Evolutionary conservation across 2,888 invertebrate genomes (phyloP), one percentile per base, ranked within the genome.

Genomic region (Limnephilus auricula): DNA sequence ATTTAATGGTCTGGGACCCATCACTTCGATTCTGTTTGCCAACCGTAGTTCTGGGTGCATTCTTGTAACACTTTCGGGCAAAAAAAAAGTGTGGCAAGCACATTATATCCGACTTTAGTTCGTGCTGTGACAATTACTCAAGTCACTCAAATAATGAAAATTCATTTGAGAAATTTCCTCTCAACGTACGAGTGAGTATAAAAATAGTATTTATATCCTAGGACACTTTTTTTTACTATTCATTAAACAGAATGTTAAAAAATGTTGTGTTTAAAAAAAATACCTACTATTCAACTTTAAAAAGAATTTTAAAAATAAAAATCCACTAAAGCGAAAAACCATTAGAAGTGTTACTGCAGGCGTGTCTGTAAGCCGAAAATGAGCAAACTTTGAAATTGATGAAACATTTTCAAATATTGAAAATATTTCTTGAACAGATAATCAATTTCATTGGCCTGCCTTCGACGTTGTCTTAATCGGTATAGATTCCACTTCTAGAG

Each of bases 181-280:
- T 65, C 65, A 65, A 65, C 65, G 1, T 25, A 25, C 25, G 34
- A 82, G 34, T 82, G 82, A 82, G 85, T 85, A 85, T 85, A 85
- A 85, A 85, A 85, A 85, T 85, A 85, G 85, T 30, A 40, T 40
- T 85, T 37, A 85, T 37, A 85, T 40, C 40, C 45, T 85, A 85
- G 34, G 85, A 40, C 85, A 85, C 40, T 85, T 45, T n/a, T n/a
- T 83, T 45, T 30, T 30, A 85, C n/a, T 37, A 30, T 85, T 40
- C 85, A 85, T 85, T 40, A 25, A 65, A 65, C 65, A 65, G 65
- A 13, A 30, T 85, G 45, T 40, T 34, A 85, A 85, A 85, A 85
- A 85, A 85, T 40, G 25, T 32, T n/a, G 12, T 34, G n/a, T 34
- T 34, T 37, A 84, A 34, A n/a, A 84, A 40, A 84, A 84, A 84